These are phyloP conservation scores for Etheostoma spectabile DNA, from an alignment of 2,113 vertebrate genomes.

Conservation along the genomic window DNA sequence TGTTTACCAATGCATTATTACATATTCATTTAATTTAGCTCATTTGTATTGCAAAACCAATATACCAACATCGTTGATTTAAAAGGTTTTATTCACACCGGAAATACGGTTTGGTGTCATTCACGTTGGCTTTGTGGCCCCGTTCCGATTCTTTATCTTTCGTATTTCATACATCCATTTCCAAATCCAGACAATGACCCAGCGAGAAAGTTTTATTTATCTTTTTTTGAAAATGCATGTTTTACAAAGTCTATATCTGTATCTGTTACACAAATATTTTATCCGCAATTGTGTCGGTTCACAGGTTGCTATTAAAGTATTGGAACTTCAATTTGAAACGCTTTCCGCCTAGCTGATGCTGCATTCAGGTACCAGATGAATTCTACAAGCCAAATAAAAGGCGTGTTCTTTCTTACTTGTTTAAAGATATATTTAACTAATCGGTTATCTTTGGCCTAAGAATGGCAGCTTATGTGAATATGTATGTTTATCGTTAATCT, in stretches of 20 bases:
- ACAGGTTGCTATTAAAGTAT: not conserved
- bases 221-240: rapidly evolving
- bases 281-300: not conserved
- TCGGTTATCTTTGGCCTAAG: rapidly evolving
- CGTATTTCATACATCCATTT: not conserved
- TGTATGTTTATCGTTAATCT: no score
- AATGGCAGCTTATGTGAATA: rapidly evolving
- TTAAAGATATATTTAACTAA: not conserved
- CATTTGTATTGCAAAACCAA: not conserved
- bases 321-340: not conserved
- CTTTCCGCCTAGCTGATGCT: constrained; percentile 37
- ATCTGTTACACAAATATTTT: not conserved
- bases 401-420: not conserved
- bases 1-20: rapidly evolving
- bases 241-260: rapidly evolving
- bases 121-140: rapidly evolving
- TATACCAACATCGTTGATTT: not conserved
- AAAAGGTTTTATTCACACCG: not conserved
- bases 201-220: rapidly evolving
- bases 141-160: constrained; percentile 3
- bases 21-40: not conserved
- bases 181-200: not conserved
- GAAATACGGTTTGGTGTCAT: not conserved
- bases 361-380: constrained; percentile 13
- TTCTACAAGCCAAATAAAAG: rapidly evolving